Evolutionary conservation across 37 sponge, comb jelly and placozoan genomes (phyloP), one percentile per base, ranked within the genome.

Genomic region (Theonella swinhoei): DNA sequence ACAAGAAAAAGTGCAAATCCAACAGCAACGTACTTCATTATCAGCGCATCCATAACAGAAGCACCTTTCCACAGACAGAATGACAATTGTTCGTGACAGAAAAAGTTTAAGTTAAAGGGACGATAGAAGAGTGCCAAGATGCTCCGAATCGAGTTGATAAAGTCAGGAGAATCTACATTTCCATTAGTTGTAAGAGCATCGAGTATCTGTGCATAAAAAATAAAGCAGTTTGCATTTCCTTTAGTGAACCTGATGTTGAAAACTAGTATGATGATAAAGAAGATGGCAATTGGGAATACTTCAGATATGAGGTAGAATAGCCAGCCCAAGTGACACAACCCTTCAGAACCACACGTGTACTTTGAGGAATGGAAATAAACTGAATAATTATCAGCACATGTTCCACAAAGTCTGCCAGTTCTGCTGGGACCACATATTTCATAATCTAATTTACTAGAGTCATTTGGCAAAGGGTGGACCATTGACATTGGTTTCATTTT

Each of bases 31-130:
- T 20, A 65, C 66, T 65, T 65, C 25, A 65, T 29, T 5, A 65
- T 26, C 66, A 65, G 11, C 25, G 19, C 66, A 26, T 65, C 66
- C 7, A 65, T 65, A 7, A 65, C 66, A 24, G 66, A 23, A 7
- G 66, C 66, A 65, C 66, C 66, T 26, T 20, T 65, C 4, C 7
- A 65, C 5, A 65, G 66, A n/a, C 66, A 65, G n/a, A 65, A 65
- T 5, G 66, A 65, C n/a, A 65, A 7, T n/a, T 11, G 29, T n/a
- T 65, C 66, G 25, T 7, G 5, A 29, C 29, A 24, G 30, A 65
- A 65, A 65, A 65, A 29, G 7, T 65, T n/a, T 5, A 65, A 65
- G 19, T 65, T 65, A 24, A 65, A 20, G 5, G 30, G 25, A 20
- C 25, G 11, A 5, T 26, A 29, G 66, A 65, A 23, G 25, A 26